Base-by-base conservation (phyloP, 2,113 vertebrate genomes). In the Pelecanoides urinatrix region DNA sequence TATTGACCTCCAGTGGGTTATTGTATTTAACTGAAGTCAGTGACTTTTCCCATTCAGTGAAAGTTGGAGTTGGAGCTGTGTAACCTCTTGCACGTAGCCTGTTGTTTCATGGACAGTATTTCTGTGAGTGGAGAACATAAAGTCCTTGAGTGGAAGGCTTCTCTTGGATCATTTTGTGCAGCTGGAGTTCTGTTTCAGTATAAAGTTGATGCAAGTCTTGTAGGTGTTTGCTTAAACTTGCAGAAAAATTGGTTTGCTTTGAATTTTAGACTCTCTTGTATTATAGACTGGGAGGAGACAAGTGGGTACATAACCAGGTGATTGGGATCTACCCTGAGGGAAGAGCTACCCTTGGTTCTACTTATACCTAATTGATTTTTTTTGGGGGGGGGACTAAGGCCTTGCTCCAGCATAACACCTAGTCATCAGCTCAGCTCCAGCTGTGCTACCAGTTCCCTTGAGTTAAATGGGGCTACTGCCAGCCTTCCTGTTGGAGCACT, bases 321-420 rank as follows among this genome's bases (percentile, higher is more conserved):
- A 6, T 89, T 0, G 0, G 45, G 11, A 45, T 80, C 56, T 70
- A 36, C 19, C 42, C 13, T 49, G 29, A n/a, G 16, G 21, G 15
- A 63, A 65, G 53, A 73, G 4, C 58, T 44, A 18, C 18, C 13
- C 17, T 47, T 45, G 21, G 8, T 81, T 81, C 36, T 90, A 26
- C 16, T 78, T 88, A 59, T 8, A 21, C 23, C 18, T 47, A 16
- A 12, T 34, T 30, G 10, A 67, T 72, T 73, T 38, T 73, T 38
- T 44, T 15, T 17, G 16, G 44, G 44, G 44, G 44, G 12, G n/a
- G 26, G 3, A 47, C 61, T 74, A 22, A 50, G 9, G 40, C 26
- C 56, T 88, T 3, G 1, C 9, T 63, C 7, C 17, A 58, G 18
- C 4, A 1, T 6, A 29, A n/a, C n/a, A 61, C 10, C 0, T 15